Evolutionary conservation across 1,140 invertebrate genomes (phyloP), one percentile per base, ranked within the genome.

Genomic region (Littorina saxatilis): DNA sequence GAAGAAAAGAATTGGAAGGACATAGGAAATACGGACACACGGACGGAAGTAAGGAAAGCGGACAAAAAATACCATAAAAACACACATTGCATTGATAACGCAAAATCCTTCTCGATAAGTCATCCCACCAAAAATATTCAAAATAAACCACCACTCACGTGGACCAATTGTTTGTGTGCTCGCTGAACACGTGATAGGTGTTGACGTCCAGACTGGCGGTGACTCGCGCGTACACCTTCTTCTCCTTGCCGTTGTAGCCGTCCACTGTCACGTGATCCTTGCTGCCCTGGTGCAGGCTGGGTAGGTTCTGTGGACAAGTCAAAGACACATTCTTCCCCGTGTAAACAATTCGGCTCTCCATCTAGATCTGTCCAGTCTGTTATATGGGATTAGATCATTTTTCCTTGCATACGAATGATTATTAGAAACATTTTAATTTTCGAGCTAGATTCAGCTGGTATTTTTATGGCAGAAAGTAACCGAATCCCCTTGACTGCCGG

Each of bases 161-260:
- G 3, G 32, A 40, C 73, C 73, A 75, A 20, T 17, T 27, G 27
- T 47, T 17, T 75, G 73, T 40, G 29, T 2, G 5, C n/a, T 39
- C 52, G 39, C 52, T 75, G 23, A 47, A 75, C 23, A 47, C 50
- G 32, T 82, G 80, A 47, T 84, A 82, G 0, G 32, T 82, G 37
- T 85, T 85, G 0, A 80, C 82, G 13, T 66, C 83, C 23, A 86
- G 27, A 7, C 55, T 80, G 50, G 84, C 78, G 15, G 83, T 68
- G 29, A 74, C 52, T n/a, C 85, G 37, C 23, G 85, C 55, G 74
- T 81, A 86, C 23, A 85, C 27, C 0, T n/a, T n/a, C 39, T 82
- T 52, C 35, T 35, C 80, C 20, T 50, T 55, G 23, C 61, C 68
- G 76, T 86, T 78, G 47, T 73, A 85, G 29, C 85, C 85, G 72